Evolutionary conservation across 2,888 invertebrate species (phyloP).

Genomic region (Epirrita christyi): DNA sequence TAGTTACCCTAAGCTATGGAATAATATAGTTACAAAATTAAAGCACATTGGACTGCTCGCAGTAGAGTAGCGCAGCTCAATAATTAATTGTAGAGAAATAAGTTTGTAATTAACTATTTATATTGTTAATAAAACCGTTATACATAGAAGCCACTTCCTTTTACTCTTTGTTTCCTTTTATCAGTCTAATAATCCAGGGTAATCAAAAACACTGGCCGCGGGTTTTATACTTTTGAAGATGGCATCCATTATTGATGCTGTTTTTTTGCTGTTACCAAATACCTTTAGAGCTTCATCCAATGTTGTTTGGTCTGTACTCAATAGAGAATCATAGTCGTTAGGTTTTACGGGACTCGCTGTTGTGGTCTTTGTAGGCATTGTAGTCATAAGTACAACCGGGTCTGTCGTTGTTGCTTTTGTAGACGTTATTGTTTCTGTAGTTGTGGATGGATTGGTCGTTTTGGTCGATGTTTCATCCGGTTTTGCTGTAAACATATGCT

Average conservation of each 20-base stretch:
- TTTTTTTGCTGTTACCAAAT: constrained; percentile 50
- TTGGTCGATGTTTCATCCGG: neutral
- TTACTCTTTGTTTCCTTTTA: constrained; percentile 38
- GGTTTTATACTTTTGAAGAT: constrained; percentile 30
- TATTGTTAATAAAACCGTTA: constrained; percentile 85
- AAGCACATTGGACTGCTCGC: constrained; percentile 82
- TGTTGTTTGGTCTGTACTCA: constrained; percentile 38
- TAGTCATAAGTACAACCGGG: neutral
- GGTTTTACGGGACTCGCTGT: constrained; percentile 2
- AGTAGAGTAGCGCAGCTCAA: constrained; percentile 83
- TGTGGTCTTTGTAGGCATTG: constrained; percentile 1
- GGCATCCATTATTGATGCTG: constrained; percentile 39
- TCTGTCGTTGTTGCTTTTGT: constrained; percentile 20
- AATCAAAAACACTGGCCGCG: constrained; percentile 2
- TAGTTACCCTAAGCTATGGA: constrained; percentile 47
- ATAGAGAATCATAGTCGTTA: constrained; percentile 35
- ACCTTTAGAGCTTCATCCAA: constrained; percentile 48
- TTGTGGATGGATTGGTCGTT: constrained; percentile 1
- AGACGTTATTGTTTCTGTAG: constrained; percentile 9
- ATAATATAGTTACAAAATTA: constrained; percentile 32
- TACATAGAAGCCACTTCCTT: constrained; percentile 62
- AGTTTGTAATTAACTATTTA: constrained; percentile 84
- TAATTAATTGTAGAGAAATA: constrained; percentile 70
- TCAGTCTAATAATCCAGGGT: neutral
- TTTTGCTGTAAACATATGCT: neutral